These are phyloP conservation scores for Sesamia inferens DNA, from an alignment of 2,888 invertebrate species.

Conservation along the genomic window DNA sequence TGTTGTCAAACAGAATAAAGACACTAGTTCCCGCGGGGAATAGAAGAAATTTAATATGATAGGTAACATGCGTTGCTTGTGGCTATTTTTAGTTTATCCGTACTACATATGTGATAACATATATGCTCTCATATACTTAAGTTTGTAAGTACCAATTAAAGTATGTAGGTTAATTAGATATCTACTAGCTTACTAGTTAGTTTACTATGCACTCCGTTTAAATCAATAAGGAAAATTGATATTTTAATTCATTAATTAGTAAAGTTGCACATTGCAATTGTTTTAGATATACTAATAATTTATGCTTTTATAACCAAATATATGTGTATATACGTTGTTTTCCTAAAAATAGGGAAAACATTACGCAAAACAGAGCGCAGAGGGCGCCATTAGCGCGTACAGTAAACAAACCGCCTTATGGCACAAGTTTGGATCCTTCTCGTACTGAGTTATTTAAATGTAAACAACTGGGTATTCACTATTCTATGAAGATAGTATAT, in stretches of 20 bases:
- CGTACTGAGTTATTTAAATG: too few relatives aligned
- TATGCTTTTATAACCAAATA: not conserved
- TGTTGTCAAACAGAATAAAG: conserved; percentile 33
- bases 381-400: too few relatives aligned
- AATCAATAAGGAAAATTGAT: conserved; percentile 50
- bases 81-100: conserved; percentile 8
- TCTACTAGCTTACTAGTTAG: conserved; percentile 20
- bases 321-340: not conserved
- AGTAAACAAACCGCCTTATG: too few relatives aligned
- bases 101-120: conserved; percentile 19
- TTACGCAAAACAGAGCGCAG: too few relatives aligned
- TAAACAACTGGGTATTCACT: too few relatives aligned
- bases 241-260: conserved; percentile 16
- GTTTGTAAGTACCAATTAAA: conserved; percentile 6
- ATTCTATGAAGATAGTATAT: too few relatives aligned
- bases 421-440: too few relatives aligned
- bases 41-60: not conserved
- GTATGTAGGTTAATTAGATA: conserved; percentile 48
- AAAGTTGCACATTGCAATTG: conserved; percentile 5
- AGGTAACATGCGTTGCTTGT: conserved; percentile 4
- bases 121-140: conserved; percentile 7
- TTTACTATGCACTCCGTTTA: conserved; percentile 12
- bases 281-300: conserved; percentile 12
- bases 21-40: conserved; percentile 3
- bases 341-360: too few relatives aligned